Conservation (phyloP, 2,888 invertebrate genomes). For the Drosophila neoperkinsi region DNA sequence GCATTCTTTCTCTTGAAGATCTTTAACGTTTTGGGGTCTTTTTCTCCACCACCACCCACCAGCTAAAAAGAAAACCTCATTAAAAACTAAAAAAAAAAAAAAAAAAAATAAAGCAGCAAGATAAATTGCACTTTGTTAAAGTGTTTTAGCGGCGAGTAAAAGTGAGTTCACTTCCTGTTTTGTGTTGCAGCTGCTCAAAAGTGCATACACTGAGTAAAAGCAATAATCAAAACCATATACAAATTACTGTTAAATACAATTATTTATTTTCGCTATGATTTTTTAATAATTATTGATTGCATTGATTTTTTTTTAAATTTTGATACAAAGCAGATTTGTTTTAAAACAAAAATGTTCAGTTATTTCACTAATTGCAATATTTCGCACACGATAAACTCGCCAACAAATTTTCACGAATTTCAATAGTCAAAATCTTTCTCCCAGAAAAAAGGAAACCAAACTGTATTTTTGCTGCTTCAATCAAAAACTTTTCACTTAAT, state of each 20-base stretch:
- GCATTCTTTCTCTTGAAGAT: not conserved
- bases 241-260: too few species aligned
- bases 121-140: constrained; percentile 3
- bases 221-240: not conserved
- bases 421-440: too few species aligned
- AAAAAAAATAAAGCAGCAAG: not conserved
- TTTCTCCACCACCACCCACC: not conserved
- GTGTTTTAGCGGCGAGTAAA: constrained; percentile 42
- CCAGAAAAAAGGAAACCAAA: not conserved
- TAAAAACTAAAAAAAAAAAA: not conserved
- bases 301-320: not conserved
- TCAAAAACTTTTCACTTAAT: not conserved
- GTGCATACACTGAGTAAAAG: not conserved
- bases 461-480: not conserved
- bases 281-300: not conserved
- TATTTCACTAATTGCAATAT: not conserved
- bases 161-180: constrained; percentile 65
- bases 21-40: not conserved
- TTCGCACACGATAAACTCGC: accelerated
- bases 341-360: not conserved
- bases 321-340: not conserved
- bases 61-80: not conserved
- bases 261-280: not conserved
- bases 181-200: constrained; percentile 36
- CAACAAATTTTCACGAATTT: not conserved